phyloP scores from a whole-genome alignment of 1,140 invertebrate species.

The Odontomachus brunneus region DNA sequence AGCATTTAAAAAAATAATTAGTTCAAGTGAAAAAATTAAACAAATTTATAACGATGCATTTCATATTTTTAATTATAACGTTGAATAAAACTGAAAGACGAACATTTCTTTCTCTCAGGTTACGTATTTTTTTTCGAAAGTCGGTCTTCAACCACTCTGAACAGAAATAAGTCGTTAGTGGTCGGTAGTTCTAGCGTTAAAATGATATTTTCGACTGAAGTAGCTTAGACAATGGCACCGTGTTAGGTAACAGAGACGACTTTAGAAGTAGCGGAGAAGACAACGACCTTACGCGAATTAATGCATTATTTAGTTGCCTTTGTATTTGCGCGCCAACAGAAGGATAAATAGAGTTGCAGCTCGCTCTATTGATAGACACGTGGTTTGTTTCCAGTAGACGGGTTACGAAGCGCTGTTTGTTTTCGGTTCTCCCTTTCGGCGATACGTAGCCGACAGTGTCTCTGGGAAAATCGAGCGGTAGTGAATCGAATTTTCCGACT shows the following conservation, averaged over 20 bases:
- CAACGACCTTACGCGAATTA: conserved; percentile 31
- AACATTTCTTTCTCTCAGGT: no score
- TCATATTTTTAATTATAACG: no score
- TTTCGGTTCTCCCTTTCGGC: conserved; percentile 53
- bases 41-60: no score
- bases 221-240: neutral
- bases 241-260: neutral
- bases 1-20: no score
- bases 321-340: conserved; percentile 1
- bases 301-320: conserved; percentile 19
- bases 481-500: conserved; percentile 30
- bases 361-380: conserved; percentile 55
- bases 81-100: no score
- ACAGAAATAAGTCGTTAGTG: no score
- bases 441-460: conserved; percentile 43
- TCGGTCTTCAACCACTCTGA: no score
- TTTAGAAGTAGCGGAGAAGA: neutral
- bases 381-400: conserved; percentile 49
- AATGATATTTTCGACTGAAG: no score
- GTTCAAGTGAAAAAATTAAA: no score
- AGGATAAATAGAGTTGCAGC: conserved; percentile 39
- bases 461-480: conserved; percentile 46
- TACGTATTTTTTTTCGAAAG: no score
- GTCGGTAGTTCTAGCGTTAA: no score
- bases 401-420: conserved; percentile 36